Evolutionary conservation across 2,113 vertebrate species (phyloP), one percentile per base, ranked within the genome.

Genomic region (Megaleporinus macrocephalus): DNA sequence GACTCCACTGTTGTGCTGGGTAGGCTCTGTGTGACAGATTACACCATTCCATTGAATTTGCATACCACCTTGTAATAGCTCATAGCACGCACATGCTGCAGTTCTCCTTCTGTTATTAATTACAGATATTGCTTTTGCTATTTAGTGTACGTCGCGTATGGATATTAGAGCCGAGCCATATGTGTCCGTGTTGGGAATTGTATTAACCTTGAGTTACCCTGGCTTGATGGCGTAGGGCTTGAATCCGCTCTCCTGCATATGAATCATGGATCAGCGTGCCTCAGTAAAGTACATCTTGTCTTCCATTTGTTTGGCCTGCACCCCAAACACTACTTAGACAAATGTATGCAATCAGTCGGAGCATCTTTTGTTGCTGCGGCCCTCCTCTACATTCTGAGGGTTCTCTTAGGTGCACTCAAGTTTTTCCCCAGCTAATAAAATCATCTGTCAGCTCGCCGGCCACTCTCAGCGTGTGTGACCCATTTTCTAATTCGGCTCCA

Each of bases 171-270:
- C 65, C 65, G 18, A 83, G 66, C 72, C 72, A 79, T 76, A 55
- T 80, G 57, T 66, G 41, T 65, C 76, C 66, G 30, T 62, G 73
- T 80, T 66, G 33, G 26, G 78, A 71, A 76, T 76, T 51, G 76
- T 74, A 76, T 82, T 53, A 79, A 79, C 76, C 61, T 86, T 76
- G 61, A 72, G 59, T 41, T 66, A 79, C 68, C 77, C 66, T 47
- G 14, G 24, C 14, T 27, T 77, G 61, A 63, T 65, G 75, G 61
- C 36, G 26, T 30, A 66, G 0, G 62, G 41, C 76, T 51, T 78
- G 20, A 53, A 68, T 20, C 53, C 36, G 49, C 84, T 76, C 65
- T 41, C 61, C 36, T 78, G 47, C 47, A 77, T 78, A 71, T 44
- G 33, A 77, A 77, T 78, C 55, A 18, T 53, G 44, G 41, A 80